Evolutionary conservation across 2,797 vertebrate species (phyloP).

Genomic region (Intellagama lesueurii): DNA sequence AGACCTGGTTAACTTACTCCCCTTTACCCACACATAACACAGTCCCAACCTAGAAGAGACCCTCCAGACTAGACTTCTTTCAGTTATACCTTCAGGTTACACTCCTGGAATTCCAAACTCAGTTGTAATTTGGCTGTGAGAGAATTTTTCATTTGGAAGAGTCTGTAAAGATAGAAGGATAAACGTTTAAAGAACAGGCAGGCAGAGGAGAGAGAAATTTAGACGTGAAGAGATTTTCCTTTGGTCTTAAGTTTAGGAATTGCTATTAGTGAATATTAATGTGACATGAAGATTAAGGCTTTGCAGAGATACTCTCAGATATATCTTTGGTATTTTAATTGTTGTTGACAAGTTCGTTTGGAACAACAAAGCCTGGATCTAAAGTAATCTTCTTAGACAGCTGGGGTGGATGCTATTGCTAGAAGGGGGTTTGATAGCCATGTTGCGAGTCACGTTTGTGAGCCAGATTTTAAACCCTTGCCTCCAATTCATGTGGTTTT

Average conservation of each 20-base stretch:
- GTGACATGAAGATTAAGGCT: background rate
- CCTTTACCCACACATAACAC: too few species aligned
- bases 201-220: background rate
- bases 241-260: background rate
- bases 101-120: background rate
- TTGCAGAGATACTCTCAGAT: background rate
- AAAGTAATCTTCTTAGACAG: background rate
- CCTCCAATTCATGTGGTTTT: background rate
- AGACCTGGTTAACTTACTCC: too few species aligned
- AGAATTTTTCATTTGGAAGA: background rate
- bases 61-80: too few species aligned
- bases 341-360: background rate
- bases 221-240: background rate
- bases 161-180: background rate
- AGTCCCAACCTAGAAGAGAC: background rate
- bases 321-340: background rate
- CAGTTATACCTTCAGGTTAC: background rate
- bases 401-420: background rate
- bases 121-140: background rate
- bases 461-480: background rate
- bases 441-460: background rate
- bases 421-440: background rate
- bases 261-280: background rate
- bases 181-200: background rate
- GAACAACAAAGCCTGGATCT: background rate